Percentiles rank a stretch among this genome's conserved stretches.
Conservation (phyloP, 1,140 invertebrate species). For the Helicoverpa armigera region DNA sequence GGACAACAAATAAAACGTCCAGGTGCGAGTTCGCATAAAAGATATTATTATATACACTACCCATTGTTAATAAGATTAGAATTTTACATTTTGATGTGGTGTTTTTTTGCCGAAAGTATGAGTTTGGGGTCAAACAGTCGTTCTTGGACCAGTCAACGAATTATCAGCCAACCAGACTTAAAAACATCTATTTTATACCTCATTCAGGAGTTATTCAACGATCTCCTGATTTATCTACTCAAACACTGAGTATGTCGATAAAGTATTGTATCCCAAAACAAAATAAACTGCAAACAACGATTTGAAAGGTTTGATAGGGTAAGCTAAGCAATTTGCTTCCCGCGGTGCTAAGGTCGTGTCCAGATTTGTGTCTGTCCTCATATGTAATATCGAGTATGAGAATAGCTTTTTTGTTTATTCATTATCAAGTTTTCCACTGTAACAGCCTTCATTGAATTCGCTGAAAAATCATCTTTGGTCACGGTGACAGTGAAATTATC, state of each 20-base stretch:
- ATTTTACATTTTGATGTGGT: constrained; percentile 53
- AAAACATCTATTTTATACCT: too few species aligned
- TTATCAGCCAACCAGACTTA: too few species aligned
- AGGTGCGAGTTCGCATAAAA: constrained; percentile 74
- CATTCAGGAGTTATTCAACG: too few species aligned
- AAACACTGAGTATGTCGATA: too few species aligned
- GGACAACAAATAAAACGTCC: constrained; percentile 73
- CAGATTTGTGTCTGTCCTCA: constrained; percentile 47
- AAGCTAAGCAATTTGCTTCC: constrained; percentile 77
- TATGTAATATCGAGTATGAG: too few species aligned
- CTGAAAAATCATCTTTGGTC: too few species aligned
- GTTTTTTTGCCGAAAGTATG: constrained; percentile 55
- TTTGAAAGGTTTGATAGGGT: constrained; percentile 37
- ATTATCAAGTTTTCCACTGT: too few species aligned
- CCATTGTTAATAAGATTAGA: constrained; percentile 62
- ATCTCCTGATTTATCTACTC: too few species aligned
- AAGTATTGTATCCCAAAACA: background rate
- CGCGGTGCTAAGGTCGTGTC: constrained; percentile 65
- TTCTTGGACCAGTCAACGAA: background rate
- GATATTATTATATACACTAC: constrained; percentile 60
- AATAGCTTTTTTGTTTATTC: too few species aligned
- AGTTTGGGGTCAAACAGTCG: constrained; percentile 38
- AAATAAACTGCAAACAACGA: background rate
- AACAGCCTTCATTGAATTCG: too few species aligned
- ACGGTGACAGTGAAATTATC: too few species aligned